Percentiles rank a stretch among this genome's conserved stretches.
phyloP scores from a whole-genome alignment of 2,113 vertebrate genomes.

The Pseudolaguvia tuberculata region DNA sequence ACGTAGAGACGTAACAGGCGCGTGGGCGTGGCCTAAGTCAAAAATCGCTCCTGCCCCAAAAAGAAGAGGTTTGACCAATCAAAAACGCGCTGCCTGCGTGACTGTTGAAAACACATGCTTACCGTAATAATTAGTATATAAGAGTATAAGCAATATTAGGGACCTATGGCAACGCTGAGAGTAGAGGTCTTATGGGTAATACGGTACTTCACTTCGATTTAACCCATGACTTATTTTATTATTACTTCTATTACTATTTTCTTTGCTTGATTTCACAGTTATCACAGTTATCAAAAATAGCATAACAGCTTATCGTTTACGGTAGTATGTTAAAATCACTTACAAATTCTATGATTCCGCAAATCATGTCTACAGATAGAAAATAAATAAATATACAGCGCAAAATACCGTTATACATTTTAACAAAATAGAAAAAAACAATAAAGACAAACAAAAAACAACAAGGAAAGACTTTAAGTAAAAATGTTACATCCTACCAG shows the following conservation, averaged over 20 bases:
- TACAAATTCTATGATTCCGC: no score
- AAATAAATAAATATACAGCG: no score
- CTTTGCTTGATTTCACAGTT: no score
- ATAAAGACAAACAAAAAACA: neutral
- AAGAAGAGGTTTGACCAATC: neutral
- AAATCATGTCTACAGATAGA: no score
- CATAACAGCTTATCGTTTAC: no score
- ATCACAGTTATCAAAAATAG: no score
- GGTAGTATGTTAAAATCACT: no score
- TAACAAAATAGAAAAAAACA: neutral
- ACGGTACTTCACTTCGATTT: no score
- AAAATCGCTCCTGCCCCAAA: neutral
- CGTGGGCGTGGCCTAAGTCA: conserved; percentile 25
- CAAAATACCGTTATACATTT: neutral
- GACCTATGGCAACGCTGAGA: neutral
- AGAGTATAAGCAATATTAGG: neutral
- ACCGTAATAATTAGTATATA: neutral
- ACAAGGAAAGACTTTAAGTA: neutral
- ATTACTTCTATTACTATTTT: no score
- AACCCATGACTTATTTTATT: no score
- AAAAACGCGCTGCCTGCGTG: neutral
- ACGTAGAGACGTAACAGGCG: conserved; percentile 57
- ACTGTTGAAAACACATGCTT: neutral
- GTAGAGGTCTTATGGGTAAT: neutral
- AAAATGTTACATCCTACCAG: neutral